Evolutionary conservation across 2,797 vertebrate species (phyloP).

Genomic region (Mormyrus proboscirostris): DNA sequence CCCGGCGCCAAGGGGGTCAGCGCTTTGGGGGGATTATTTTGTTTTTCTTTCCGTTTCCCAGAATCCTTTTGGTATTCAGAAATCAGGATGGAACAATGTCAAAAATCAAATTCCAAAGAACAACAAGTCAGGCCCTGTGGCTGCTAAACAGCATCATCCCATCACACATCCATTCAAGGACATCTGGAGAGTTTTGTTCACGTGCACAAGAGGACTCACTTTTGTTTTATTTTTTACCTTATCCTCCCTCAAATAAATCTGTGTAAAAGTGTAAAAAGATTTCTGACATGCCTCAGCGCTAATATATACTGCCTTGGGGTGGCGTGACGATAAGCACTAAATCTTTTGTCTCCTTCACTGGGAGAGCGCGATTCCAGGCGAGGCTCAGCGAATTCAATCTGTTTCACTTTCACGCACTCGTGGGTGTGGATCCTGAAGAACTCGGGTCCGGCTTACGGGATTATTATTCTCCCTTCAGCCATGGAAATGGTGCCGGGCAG

Average conservation of each 20-base stretch:
- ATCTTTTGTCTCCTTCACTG: constrained; percentile 17
- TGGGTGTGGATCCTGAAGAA: not conserved
- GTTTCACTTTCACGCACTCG: constrained; percentile 14
- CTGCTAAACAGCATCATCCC: not conserved
- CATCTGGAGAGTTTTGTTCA: not conserved
- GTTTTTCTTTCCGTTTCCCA: not conserved
- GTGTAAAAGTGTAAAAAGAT: not conserved
- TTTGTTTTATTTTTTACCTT: not conserved
- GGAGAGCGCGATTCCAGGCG: not conserved
- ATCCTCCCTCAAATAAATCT: constrained; percentile 2
- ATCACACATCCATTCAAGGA: not conserved
- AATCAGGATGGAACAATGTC: not conserved
- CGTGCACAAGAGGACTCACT: not conserved
- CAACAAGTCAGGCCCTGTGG: not conserved
- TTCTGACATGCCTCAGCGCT: not conserved
- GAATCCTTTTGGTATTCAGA: not conserved
- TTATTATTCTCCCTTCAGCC: not conserved
- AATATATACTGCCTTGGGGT: not conserved
- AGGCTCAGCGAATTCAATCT: constrained; percentile 13
- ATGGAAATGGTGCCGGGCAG: not conserved
- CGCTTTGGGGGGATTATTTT: not conserved
- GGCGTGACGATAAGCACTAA: constrained; percentile 15
- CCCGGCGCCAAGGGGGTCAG: not conserved
- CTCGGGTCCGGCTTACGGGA: not conserved
- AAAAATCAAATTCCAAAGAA: not conserved